Evolutionary conservation across 2,113 vertebrate species (phyloP).

Genomic region (Laticauda colubrina): DNA sequence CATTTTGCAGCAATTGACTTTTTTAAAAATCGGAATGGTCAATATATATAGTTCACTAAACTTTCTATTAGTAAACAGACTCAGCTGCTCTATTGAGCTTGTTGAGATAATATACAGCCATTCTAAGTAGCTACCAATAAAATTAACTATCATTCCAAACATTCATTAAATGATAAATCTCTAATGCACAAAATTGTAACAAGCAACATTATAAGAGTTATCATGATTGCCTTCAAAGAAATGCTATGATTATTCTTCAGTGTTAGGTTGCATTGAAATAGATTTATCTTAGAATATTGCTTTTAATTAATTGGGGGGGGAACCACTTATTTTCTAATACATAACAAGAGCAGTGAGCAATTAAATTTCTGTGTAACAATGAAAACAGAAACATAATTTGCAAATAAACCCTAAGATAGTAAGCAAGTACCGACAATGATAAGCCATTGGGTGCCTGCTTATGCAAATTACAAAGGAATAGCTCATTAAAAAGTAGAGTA

Average conservation of each 20-base stretch:
- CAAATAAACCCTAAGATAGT: accelerated
- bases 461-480: background rate
- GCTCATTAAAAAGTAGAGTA: background rate
- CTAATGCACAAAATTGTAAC: background rate
- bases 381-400: background rate
- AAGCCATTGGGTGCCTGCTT: background rate
- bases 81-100: background rate
- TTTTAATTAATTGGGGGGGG: background rate
- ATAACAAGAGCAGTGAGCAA: background rate
- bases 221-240: background rate
- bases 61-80: background rate
- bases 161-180: background rate
- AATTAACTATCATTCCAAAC: background rate
- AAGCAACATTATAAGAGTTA: background rate
- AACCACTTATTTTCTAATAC: background rate
- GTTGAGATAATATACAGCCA: background rate
- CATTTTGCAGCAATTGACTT: background rate
- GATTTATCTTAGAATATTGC: background rate
- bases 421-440: background rate
- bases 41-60: background rate
- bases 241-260: background rate
- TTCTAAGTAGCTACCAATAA: background rate
- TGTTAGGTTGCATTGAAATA: background rate
- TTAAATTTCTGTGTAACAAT: background rate
- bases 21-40: background rate